Evolutionary conservation across 2,888 invertebrate species (phyloP).

Genomic region (Allophyes oxyacanthae): DNA sequence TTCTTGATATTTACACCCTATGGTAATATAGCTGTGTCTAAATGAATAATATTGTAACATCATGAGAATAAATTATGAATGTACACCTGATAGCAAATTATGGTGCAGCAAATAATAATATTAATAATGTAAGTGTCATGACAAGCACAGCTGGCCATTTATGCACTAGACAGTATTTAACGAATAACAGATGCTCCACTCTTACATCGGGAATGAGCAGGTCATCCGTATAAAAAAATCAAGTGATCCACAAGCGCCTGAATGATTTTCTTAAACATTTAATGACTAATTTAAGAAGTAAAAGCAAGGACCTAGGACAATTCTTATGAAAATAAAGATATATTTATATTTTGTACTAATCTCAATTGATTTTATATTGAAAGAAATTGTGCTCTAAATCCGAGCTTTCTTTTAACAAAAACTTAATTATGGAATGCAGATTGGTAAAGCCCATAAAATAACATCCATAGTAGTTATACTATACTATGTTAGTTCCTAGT

Average conservation of each 20-base stretch:
- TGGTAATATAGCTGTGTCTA: slow-evolving; percentile 10
- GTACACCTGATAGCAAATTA: slow-evolving; percentile 12
- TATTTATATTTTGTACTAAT: not conserved
- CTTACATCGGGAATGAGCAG: too few species aligned
- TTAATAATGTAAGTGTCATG: slow-evolving; percentile 21
- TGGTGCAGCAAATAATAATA: slow-evolving; percentile 14
- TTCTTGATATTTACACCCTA: slow-evolving; percentile 39
- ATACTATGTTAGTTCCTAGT: slow-evolving; percentile 40
- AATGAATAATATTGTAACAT: slow-evolving; percentile 4
- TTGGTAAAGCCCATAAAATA: slow-evolving; percentile 64
- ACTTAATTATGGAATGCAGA: slow-evolving; percentile 73
- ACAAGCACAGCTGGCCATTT: slow-evolving; percentile 8
- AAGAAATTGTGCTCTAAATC: slow-evolving; percentile 13
- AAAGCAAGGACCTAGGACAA: slow-evolving; percentile 35
- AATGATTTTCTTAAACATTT: slow-evolving; percentile 38
- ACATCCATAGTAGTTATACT: slow-evolving; percentile 35
- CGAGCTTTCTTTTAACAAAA: slow-evolving; percentile 29
- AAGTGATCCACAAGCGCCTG: too few species aligned
- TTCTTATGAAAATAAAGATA: not conserved
- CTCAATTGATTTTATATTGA: not conserved
- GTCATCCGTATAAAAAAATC: too few species aligned
- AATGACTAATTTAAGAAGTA: slow-evolving; percentile 46
- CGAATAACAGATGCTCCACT: too few species aligned
- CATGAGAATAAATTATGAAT: slow-evolving; percentile 4
- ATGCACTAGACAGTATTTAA: too few species aligned